Evolutionary conservation across 2,797 vertebrate genomes (phyloP), one percentile per base, ranked within the genome.

Genomic region (Diglossa cyanea): DNA sequence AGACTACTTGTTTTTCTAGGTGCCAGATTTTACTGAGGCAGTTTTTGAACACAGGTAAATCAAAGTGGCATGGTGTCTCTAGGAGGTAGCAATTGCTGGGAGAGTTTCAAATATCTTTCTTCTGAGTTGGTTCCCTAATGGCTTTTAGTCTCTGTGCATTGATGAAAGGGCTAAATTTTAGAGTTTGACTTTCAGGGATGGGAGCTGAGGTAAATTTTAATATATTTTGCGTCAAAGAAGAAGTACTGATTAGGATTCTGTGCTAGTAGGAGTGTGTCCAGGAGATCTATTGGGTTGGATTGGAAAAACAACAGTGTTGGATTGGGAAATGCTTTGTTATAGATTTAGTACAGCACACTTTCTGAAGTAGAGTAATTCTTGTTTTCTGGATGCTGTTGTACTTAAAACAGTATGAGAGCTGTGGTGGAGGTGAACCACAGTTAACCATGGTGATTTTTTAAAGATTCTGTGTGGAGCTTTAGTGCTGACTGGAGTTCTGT

Each of bases 21-120:
- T 87, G 78, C 31, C 39, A 6, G 11, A 23, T 77, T 86, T 60
- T 80, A 48, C 53, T 58, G 7, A 78, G 17, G 17, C 51, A 79
- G 1, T 54, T 94, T 86, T 79, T 78, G 58, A 75, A 19, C 10
- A 44, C 23, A 17, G 25, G 9, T 68, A 45, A 35, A 45, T 62
- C 37, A n/a, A 31, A n/a, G 6, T 42, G 60, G 11, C 24, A 24
- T 0, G 0, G 5, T 54, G 18, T 58, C 18, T 71, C 25, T n/a
- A 73, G 60, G 55, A 91, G 57, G 26, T 50, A 45, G 7, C 40
- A 48, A 0, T 60, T 0, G 0, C 40, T 77, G 40, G 9, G 17
- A 26, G 7, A 19, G 6, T 84, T 87, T 40, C 33, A 79, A 40
- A 7, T 45, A 10, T 6, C 40, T 71, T 89, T 62, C n/a, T 89